Evolutionary conservation across 2,888 invertebrate species (phyloP), one percentile per base, ranked within the genome.

Genomic region (Meiosimyza decipiens): DNA sequence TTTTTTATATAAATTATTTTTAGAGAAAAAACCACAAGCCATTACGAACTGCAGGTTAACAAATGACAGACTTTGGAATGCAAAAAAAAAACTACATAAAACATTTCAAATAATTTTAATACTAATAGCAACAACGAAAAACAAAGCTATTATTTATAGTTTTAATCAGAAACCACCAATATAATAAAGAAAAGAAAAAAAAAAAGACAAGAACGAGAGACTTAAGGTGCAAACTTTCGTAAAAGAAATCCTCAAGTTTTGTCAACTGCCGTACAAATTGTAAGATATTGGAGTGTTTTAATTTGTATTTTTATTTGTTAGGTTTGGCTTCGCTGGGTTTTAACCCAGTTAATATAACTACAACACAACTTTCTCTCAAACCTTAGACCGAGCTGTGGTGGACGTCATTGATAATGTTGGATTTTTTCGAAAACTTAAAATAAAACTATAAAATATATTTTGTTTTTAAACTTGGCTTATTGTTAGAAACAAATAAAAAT

Each of bases 161-260:
- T 49, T 64, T 3, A 33, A 22, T 64, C 49, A 9, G 9, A 64
- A 22, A 15, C 63, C 40, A 47, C 49, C 7, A 16, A 59, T 7
- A 59, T 16, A 22, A 16, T 22, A 18, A 59, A 59, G 1, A 59
- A 22, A 57, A 1, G 3, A 59, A 15, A 22, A 22, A 59, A 22
- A 18, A 6, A n/a, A 16, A 59, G 6, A 6, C 16, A 59, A 22
- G 6, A 28, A 59, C 16, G 28, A 59, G 28, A 22, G 28, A 22
- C 59, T 59, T 64, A 15, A 64, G 40, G 16, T 64, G 63, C 63
- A 64, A 47, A 49, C 63, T 64, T 64, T 64, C 63, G 63, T 64
- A 47, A 33, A 64, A 40, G 40, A 40, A 64, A 49, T 49, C 63
- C 22, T n/a, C 22, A 3, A 60, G 22, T 60, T 60, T 60, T 28